Evolutionary conservation across 2,888 invertebrate species (phyloP), one percentile per base, ranked within the genome.

Genomic region (Scaptomyza polygonia): DNA sequence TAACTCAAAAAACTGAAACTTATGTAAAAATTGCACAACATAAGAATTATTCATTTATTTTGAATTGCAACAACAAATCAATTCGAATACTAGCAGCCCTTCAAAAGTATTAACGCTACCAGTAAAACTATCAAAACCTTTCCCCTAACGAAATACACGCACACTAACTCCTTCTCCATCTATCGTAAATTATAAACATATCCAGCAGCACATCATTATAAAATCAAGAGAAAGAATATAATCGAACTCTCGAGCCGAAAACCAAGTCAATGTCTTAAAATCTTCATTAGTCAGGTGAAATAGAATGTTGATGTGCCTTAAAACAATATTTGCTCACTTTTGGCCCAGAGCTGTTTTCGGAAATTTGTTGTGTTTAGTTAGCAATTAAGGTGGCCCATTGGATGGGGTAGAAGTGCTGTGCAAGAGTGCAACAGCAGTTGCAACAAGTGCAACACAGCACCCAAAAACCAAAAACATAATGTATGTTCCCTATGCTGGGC

Each of bases 141-240:
- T 30, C n/a, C 16, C 14, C 36, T 21, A 21, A 21, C 21, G 21
- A 70, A 40, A 51, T 42, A 65, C 45, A 65, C 18, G 48, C 70
- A 16, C 30, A 11, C 27, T 43, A 11, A 3, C 32, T 11, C 4
- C 5, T 12, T 8, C 32, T 21, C 16, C 32, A 11, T 39, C 27
- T 61, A 67, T 79, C 79, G 86, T 85, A 87, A 87, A 82, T 82
- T 87, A 85, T 85, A 85, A 85, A 85, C 85, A 85, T 77, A 72
- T 85, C 88, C 34, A 43, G 25, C 40, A 27, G 59, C 88, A 87
- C 86, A 67, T 86, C 86, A 70, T 85, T 85, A 76, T 71, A 67
- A 69, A 75, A 77, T 67, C 67, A 71, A 59, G 63, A 59, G 62
- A 78, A 63, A 40, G 58, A 62, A 73, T 40, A 54, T 47, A 64